These are phyloP conservation scores for Eublepharis macularius DNA, from an alignment of 2,113 vertebrate genomes.

Conservation along the genomic window DNA sequence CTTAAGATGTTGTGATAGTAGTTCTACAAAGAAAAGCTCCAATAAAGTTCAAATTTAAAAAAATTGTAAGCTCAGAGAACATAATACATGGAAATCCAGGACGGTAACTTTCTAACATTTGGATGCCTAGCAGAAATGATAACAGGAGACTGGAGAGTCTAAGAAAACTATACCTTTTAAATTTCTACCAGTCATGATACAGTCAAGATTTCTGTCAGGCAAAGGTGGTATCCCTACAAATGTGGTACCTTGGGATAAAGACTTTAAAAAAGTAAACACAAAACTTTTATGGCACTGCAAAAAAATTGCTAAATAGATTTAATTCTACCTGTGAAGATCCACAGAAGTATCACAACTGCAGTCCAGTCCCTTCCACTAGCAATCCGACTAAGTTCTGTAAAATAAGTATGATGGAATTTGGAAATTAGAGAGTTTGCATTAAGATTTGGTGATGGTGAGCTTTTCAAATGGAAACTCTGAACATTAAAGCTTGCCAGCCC, in stretches of 20 bases:
- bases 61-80: background rate
- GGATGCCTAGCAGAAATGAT: background rate
- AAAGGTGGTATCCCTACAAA: background rate
- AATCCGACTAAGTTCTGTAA: background rate
- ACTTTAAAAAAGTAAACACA: background rate
- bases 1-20: too few relatives aligned
- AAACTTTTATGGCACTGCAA: background rate
- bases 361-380: background rate
- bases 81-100: background rate
- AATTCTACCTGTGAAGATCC: background rate
- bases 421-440: constrained; percentile 10
- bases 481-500: background rate
- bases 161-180: background rate
- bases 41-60: too few relatives aligned
- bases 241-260: background rate
- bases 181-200: background rate
- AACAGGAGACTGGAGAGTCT: background rate
- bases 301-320: too few relatives aligned
- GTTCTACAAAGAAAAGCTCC: too few relatives aligned
- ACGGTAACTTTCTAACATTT: background rate
- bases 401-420: background rate
- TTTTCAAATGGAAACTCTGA: constrained; percentile 17
- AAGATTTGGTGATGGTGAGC: rapidly evolving
- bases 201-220: background rate
- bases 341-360: background rate